These are phyloP conservation scores for Bedellia somnulentella DNA, from an alignment of 2,888 invertebrate genomes.

Conservation along the genomic window DNA sequence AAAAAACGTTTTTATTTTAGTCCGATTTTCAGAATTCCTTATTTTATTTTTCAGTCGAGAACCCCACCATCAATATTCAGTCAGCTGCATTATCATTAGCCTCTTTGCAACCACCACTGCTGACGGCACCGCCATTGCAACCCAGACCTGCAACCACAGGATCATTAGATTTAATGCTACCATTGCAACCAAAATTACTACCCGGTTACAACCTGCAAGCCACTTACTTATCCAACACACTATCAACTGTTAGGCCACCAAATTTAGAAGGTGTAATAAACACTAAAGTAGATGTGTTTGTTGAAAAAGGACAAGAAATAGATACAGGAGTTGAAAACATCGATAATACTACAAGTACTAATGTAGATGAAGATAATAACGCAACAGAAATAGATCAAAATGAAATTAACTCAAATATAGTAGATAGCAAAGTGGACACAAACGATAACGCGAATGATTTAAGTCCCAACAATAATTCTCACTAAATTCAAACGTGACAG, in stretches of 20 bases:
- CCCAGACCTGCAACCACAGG: slow-evolving; percentile 72
- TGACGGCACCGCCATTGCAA: slow-evolving; percentile 65
- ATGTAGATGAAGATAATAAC: slow-evolving; percentile 21
- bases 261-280: slow-evolving; percentile 17
- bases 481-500: too few species aligned
- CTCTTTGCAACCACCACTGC: slow-evolving; percentile 51
- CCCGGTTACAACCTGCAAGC: slow-evolving; percentile 57
- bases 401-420: slow-evolving; percentile 47
- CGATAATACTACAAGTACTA: not conserved
- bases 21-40: too few species aligned
- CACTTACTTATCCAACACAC: slow-evolving; percentile 49
- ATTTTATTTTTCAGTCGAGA: slow-evolving; percentile 59
- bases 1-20: too few species aligned
- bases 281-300: slow-evolving; percentile 33
- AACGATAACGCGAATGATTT: slow-evolving; percentile 29
- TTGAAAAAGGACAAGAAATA: slow-evolving; percentile 27
- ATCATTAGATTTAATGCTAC: slow-evolving; percentile 68
- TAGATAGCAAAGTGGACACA: slow-evolving; percentile 23
- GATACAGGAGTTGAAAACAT: not conserved
- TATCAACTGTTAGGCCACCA: slow-evolving; percentile 51
- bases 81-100: slow-evolving; percentile 51
- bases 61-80: slow-evolving; percentile 48
- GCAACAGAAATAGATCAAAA: too few species aligned
- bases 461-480: slow-evolving; percentile 50
- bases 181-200: slow-evolving; percentile 71